Evolutionary conservation across 2,113 vertebrate genomes (phyloP).

Genomic region (Corythaixoides concolor): DNA sequence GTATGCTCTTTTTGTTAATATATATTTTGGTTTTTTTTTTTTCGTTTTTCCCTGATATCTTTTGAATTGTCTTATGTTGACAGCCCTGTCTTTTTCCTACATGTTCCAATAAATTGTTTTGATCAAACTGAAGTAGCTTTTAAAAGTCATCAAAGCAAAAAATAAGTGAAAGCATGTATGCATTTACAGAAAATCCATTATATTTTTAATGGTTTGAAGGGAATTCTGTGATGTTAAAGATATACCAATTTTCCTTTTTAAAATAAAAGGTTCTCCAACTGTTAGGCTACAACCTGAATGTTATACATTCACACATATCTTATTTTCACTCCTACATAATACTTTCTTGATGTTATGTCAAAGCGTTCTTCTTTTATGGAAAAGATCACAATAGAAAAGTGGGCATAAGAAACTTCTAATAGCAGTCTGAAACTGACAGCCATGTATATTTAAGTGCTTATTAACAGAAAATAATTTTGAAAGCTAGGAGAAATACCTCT

Average conservation of each 20-base stretch:
- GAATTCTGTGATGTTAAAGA: neutral
- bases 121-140: neutral
- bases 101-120: neutral
- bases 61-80: neutral
- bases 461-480: neutral
- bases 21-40: neutral
- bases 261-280: neutral
- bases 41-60: neutral
- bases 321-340: neutral
- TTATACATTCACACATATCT: neutral
- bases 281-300: neutral
- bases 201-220: neutral
- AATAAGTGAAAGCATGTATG: neutral
- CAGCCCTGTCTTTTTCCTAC: neutral
- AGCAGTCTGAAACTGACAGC: neutral
- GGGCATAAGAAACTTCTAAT: neutral
- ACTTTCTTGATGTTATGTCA: neutral
- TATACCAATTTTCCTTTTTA: neutral
- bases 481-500: neutral
- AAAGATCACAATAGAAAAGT: neutral
- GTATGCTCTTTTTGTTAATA: neutral
- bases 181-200: neutral
- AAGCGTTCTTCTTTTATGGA: neutral
- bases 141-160: neutral
- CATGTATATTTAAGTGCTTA: neutral